A percentile compares a stretch with the other conserved stretches of the same genome.
These are phyloP conservation scores for Suricata suricatta DNA, from an alignment of 2,113 vertebrate species.

Conservation along the genomic window DNA sequence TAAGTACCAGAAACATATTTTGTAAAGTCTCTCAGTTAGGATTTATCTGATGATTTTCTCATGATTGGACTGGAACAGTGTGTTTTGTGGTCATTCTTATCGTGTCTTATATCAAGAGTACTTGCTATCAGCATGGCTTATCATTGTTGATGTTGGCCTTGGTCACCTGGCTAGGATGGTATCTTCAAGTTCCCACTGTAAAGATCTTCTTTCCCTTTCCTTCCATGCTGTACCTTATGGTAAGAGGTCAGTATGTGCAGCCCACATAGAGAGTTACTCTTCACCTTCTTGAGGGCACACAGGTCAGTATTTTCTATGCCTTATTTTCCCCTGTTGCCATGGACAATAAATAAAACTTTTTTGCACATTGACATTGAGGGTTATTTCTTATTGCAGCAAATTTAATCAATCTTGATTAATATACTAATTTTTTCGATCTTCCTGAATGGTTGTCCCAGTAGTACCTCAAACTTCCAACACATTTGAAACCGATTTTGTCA, in stretches of 20 bases:
- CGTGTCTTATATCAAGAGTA: rapidly evolving
- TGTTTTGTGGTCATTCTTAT: background rate
- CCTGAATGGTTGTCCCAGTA: background rate
- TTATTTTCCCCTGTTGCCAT: no score
- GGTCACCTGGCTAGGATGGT: background rate
- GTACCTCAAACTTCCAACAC: background rate
- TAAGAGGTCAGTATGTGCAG: background rate
- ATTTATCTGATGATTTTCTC: background rate
- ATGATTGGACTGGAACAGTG: background rate
- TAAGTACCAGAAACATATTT: background rate
- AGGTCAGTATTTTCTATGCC: background rate
- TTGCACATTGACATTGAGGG: background rate
- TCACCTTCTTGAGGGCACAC: background rate
- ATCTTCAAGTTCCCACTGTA: background rate
- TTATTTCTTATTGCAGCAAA: background rate
- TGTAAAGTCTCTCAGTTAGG: background rate
- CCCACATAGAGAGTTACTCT: background rate
- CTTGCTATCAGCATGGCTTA: background rate
- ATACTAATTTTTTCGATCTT: background rate
- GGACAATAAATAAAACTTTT: background rate
- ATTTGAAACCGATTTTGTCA: background rate
- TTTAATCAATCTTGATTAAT: background rate
- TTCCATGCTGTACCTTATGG: background rate
- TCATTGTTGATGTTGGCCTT: background rate
- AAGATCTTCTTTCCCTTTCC: background rate